Conservation (phyloP, 2,888 invertebrate genomes). For the Sussaba pulchella region DNA sequence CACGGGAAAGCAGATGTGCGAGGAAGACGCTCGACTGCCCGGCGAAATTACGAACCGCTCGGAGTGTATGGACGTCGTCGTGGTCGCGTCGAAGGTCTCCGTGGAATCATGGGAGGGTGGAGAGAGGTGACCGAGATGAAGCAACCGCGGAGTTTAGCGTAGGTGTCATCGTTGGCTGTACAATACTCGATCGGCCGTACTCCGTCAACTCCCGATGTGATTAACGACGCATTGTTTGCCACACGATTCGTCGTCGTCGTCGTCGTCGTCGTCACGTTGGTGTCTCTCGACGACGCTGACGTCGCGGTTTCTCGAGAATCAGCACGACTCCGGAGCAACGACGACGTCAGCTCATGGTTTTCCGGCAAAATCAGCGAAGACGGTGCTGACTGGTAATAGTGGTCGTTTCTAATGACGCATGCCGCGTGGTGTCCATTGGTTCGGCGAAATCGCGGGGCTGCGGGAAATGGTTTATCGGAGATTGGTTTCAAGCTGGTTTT, state of each 20-base stretch:
- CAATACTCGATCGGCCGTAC: conserved; percentile 39
- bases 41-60: conserved; percentile 20
- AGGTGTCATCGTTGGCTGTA: conserved; percentile 30
- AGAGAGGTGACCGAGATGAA: conserved; percentile 40
- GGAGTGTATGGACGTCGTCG: conserved; percentile 43
- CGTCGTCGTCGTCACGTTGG: not conserved
- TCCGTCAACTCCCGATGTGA: conserved; percentile 63
- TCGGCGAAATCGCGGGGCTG: not conserved
- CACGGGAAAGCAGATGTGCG: conserved; percentile 20
- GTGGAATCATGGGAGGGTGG: conserved; percentile 30
- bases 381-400: not conserved
- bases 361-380: conserved; percentile 10
- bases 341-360: conserved; percentile 44
- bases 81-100: conserved; percentile 49
- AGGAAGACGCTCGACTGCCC: conserved; percentile 34
- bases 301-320: conserved; percentile 44
- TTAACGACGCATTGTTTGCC: conserved; percentile 74
- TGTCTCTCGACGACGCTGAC: conserved; percentile 63
- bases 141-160: conserved; percentile 17
- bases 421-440: not conserved
- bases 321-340: conserved; percentile 7
- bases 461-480: too few species aligned
- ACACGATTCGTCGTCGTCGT: conserved; percentile 47
- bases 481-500: too few species aligned
- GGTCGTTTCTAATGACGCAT: not conserved